A percentile compares a stretch with the other conserved stretches of the same genome.
Conservation (phyloP, 2,113 vertebrate species). For the Neoarius graeffei region DNA sequence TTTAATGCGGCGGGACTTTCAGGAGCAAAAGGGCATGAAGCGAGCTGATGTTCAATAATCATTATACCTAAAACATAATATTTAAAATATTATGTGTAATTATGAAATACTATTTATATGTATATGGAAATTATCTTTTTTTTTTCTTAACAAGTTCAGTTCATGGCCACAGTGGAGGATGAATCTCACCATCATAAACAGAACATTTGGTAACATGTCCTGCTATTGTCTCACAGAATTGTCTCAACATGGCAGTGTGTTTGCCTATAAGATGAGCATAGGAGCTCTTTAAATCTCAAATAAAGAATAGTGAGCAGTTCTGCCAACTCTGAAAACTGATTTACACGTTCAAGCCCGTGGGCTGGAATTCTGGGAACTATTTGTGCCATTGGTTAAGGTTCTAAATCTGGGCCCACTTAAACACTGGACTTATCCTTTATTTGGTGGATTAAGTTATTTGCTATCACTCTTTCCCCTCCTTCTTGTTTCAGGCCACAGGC, state of each 20-base stretch:
- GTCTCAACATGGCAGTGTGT: not conserved
- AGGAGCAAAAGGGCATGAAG: constrained; percentile 16
- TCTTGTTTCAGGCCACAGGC: constrained; percentile 70
- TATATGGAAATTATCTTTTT: not conserved
- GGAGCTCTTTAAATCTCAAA: not conserved
- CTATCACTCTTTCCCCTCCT: constrained; percentile 60
- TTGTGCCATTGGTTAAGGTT: constrained; percentile 65
- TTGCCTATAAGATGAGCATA: constrained; percentile 15
- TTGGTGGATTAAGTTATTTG: constrained; percentile 73
- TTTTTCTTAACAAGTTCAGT: not conserved
- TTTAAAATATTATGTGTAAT: not conserved
- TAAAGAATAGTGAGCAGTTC: not conserved
- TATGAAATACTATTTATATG: not conserved
- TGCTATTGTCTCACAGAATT: not conserved
- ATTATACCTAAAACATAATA: not conserved
- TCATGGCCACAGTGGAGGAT: not conserved
- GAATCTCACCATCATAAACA: not conserved
- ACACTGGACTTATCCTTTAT: constrained; percentile 72
- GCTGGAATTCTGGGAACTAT: constrained; percentile 68
- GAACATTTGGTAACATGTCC: not conserved
- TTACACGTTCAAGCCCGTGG: constrained; percentile 53
- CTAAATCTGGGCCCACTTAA: constrained; percentile 70
- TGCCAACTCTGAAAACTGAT: not conserved
- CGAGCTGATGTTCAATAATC: not conserved
- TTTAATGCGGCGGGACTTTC: constrained; percentile 62